These are phyloP conservation scores for Rhinophrynus dorsalis DNA, from an alignment of 2,797 vertebrate species.

Conservation along the genomic window DNA sequence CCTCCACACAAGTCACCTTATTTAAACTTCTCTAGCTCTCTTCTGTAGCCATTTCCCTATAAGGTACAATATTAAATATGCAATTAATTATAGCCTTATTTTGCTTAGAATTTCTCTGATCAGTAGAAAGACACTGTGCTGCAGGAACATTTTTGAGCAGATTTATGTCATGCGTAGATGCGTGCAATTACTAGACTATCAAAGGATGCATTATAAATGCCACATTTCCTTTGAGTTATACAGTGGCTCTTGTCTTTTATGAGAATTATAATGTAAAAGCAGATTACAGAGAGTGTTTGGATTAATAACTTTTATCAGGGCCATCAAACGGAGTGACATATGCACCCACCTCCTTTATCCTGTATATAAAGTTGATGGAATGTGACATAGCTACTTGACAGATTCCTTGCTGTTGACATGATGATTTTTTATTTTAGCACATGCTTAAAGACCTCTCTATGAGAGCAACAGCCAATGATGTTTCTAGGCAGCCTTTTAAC, in stretches of 20 bases:
- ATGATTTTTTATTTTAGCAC: constrained; percentile 3
- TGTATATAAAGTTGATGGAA: constrained; percentile 1
- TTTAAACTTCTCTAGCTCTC: no score
- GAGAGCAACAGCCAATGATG: not conserved
- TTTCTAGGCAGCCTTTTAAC: constrained; percentile 5
- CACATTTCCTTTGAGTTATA: constrained; percentile 1
- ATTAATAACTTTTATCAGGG: constrained; percentile 44
- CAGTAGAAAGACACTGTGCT: not conserved
- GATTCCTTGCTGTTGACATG: constrained; percentile 12
- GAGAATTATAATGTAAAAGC: constrained; percentile 48
- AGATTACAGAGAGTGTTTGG: constrained; percentile 29
- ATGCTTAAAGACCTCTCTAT: no score
- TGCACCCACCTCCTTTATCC: constrained; percentile 30
- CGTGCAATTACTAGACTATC: constrained; percentile 45
- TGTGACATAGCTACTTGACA: constrained; percentile 19
- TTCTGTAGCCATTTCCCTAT: no score
- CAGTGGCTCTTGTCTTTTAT: constrained; percentile 46
- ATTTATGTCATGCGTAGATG: constrained; percentile 42
- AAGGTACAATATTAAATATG: not conserved
- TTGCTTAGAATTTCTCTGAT: not conserved
- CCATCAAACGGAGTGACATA: constrained; percentile 35
- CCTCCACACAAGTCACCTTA: no score
- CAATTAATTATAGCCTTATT: not conserved
- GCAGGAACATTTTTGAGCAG: constrained; percentile 5
- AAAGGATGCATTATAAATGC: constrained; percentile 19